These are phyloP conservation scores for Entelurus aequoreus DNA, from an alignment of 2,113 vertebrate species.

Conservation along the genomic window DNA sequence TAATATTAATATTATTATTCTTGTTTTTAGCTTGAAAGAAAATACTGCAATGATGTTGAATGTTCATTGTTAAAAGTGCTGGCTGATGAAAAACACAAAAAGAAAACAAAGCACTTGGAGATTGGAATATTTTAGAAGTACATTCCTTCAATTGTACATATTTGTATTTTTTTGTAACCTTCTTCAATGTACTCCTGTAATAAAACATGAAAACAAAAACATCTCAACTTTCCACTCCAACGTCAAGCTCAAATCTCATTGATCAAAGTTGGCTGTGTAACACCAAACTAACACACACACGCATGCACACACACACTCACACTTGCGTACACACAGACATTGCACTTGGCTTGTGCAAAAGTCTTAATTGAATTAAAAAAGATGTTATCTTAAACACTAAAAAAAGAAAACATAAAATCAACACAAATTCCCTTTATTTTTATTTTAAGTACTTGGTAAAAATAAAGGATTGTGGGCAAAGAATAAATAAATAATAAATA, in stretches of 20 bases:
- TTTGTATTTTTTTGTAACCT: constrained; percentile 77
- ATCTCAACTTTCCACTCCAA: no score
- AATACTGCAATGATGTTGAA: constrained; percentile 98
- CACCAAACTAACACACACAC: not conserved
- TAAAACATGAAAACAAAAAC: constrained; percentile 75
- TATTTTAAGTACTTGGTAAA: no score
- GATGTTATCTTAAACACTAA: no score
- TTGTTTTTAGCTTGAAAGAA: constrained; percentile 86
- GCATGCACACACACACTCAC: not conserved
- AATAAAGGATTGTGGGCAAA: no score
- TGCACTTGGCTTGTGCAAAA: no score
- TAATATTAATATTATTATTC: constrained; percentile 79
- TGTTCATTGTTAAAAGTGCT: constrained; percentile 95
- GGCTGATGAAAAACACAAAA: constrained; percentile 71
- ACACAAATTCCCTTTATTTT: no score
- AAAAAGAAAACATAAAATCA: no score
- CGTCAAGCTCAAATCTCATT: no score
- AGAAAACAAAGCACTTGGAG: constrained; percentile 85
- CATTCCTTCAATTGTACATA: constrained; percentile 78
- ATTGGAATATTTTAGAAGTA: constrained; percentile 80
- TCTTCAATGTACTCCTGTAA: constrained; percentile 82
- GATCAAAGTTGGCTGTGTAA: not conserved
- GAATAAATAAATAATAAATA: no score
- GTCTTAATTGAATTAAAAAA: no score
- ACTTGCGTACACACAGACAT: no score